A percentile compares a stretch with the other conserved stretches of the same genome.
phyloP scores from a whole-genome alignment of 1,140 invertebrate species.

The Drosophila elegans region DNA sequence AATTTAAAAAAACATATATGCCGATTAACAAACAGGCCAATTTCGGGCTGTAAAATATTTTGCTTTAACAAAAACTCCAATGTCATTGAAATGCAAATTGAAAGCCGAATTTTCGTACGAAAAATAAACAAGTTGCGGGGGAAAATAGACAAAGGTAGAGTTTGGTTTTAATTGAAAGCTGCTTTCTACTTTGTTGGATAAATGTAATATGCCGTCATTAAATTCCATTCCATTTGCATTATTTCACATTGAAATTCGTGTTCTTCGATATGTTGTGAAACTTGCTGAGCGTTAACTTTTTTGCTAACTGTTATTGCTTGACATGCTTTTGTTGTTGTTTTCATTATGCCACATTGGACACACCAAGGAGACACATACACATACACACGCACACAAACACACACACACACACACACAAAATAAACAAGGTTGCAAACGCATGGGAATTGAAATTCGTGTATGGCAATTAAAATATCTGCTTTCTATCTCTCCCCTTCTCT shows the following conservation, averaged over 20 bases:
- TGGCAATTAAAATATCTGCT: slow-evolving; percentile 75
- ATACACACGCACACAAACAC: not conserved
- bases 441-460: slow-evolving; percentile 70
- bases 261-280: slow-evolving; percentile 15
- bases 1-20: slow-evolving; percentile 3
- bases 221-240: slow-evolving; percentile 2
- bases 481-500: slow-evolving; percentile 44
- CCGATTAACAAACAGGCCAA: slow-evolving; percentile 28
- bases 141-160: not conserved
- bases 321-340: slow-evolving; percentile 57
- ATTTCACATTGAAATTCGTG: slow-evolving; percentile 1
- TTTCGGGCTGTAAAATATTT: not conserved
- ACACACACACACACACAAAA: slow-evolving; percentile 8
- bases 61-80: slow-evolving; percentile 10
- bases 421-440: slow-evolving; percentile 49
- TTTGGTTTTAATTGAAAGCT: slow-evolving; percentile 19
- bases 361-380: slow-evolving; percentile 22
- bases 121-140: not conserved
- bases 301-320: slow-evolving; percentile 61
- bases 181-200: slow-evolving; percentile 15
- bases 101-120: slow-evolving; percentile 1
- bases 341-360: slow-evolving; percentile 46
- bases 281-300: slow-evolving; percentile 52
- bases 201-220: slow-evolving; percentile 19
- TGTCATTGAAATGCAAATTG: slow-evolving; percentile 33